phyloP scores from a whole-genome alignment of 2,888 invertebrate species.

The Andrena camellia region DNA sequence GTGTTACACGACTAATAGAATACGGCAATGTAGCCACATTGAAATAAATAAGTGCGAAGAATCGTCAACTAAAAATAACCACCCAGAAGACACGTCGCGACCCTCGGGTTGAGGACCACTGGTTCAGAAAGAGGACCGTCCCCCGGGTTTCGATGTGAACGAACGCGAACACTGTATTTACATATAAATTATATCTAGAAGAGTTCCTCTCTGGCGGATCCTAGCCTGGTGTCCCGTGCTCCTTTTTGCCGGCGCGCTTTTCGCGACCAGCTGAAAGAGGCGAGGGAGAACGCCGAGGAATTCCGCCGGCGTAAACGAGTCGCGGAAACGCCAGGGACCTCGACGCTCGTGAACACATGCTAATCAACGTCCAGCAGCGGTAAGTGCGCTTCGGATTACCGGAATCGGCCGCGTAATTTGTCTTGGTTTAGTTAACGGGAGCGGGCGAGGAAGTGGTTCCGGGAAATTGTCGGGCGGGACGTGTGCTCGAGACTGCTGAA shows the following conservation, averaged over 20 bases:
- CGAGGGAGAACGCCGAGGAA: conserved; percentile 4
- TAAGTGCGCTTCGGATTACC: neutral
- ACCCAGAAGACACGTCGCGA: too few relatives aligned
- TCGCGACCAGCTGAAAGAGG: conserved; percentile 9
- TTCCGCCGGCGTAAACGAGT: conserved; percentile 19
- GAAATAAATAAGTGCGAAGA: too few relatives aligned
- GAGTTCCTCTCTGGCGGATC: conserved; percentile 22
- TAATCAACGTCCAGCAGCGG: conserved; percentile 28
- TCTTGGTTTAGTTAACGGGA: conserved; percentile 13
- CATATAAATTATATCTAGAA: conserved; percentile 43
- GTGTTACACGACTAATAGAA: too few relatives aligned
- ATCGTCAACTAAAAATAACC: too few relatives aligned
- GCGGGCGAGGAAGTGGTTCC: neutral
- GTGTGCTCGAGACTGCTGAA: neutral
- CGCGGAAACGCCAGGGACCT: conserved; percentile 2
- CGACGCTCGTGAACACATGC: conserved; percentile 1
- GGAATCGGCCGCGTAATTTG: conserved; percentile 13
- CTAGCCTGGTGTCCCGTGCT: neutral
- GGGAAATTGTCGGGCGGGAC: neutral
- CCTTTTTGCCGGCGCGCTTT: conserved; percentile 31
- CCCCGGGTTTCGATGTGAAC: conserved; percentile 35
- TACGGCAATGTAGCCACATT: too few relatives aligned
- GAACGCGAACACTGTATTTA: conserved; percentile 44
- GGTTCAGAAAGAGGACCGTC: neutral
- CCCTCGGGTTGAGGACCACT: too few relatives aligned